Conservation (phyloP, 1,140 invertebrate genomes). For the Mylabris phalerata region DNA sequence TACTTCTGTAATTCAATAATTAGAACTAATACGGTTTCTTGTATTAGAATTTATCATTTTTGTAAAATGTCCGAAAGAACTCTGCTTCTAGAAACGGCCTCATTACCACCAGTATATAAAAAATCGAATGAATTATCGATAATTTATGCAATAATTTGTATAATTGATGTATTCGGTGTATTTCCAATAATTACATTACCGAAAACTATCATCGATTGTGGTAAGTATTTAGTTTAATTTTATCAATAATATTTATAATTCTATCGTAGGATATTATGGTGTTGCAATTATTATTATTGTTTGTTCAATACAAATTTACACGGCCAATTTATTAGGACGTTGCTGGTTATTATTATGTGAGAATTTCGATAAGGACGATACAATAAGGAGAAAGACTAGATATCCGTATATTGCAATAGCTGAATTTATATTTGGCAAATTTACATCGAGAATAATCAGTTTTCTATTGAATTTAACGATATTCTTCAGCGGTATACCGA, state of each 20-base stretch:
- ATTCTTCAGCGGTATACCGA: slow-evolving; percentile 68
- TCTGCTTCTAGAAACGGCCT: not conserved
- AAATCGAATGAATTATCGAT: slow-evolving; percentile 50
- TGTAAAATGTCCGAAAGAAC: no score
- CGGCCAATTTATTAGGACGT: slow-evolving; percentile 61
- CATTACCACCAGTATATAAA: not conserved
- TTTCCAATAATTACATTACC: slow-evolving; percentile 71
- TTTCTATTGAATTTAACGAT: slow-evolving; percentile 64
- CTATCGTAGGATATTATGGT: slow-evolving; percentile 58
- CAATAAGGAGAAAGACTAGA: slow-evolving; percentile 57
- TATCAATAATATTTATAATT: slow-evolving; percentile 6
- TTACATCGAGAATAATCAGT: slow-evolving; percentile 52
- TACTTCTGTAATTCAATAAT: no score
- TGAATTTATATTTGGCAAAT: slow-evolving; percentile 59
- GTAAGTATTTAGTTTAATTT: slow-evolving; percentile 43
- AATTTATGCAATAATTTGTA: slow-evolving; percentile 64
- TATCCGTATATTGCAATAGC: slow-evolving; percentile 72
- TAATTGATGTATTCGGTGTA: slow-evolving; percentile 73
- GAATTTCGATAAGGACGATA: slow-evolving; percentile 50
- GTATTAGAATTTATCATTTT: no score
- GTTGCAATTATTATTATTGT: slow-evolving; percentile 60
- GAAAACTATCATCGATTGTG: slow-evolving; percentile 62
- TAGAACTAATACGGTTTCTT: no score
- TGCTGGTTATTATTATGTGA: slow-evolving; percentile 65
- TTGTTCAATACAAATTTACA: slow-evolving; percentile 66